phyloP scores from a whole-genome alignment of 2,797 vertebrate genomes.

The Enoplosus armatus region DNA sequence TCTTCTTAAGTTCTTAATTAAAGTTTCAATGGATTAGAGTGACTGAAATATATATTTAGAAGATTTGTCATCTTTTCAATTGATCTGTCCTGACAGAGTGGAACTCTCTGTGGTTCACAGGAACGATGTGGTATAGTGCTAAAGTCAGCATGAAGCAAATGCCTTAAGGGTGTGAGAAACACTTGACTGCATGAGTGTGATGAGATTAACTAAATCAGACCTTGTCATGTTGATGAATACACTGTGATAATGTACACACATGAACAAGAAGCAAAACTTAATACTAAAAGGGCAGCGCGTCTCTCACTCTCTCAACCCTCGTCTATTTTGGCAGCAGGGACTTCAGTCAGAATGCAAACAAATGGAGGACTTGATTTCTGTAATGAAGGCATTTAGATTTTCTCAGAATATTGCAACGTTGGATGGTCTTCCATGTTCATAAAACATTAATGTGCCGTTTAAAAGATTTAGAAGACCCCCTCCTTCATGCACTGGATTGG shows the following conservation, averaged over 20 bases:
- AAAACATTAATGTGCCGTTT: conserved; percentile 52
- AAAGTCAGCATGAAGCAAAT: conserved; percentile 66
- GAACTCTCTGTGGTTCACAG: conserved; percentile 53
- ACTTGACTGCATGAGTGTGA: conserved; percentile 46
- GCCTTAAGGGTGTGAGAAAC: conserved; percentile 61
- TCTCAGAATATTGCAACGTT: conserved; percentile 19
- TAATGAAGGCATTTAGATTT: conserved; percentile 17
- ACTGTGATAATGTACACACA: conserved; percentile 45
- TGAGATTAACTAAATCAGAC: conserved; percentile 58
- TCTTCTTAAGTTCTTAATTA: conserved; percentile 57
- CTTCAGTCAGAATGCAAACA: conserved; percentile 20
- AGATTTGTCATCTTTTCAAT: conserved; percentile 43
- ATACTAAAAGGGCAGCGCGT: neutral
- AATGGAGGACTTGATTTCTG: neutral
- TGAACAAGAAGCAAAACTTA: neutral
- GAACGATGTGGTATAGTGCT: conserved; percentile 49
- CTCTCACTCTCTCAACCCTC: neutral
- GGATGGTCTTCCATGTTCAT: conserved; percentile 25
- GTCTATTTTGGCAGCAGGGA: neutral
- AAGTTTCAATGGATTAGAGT: conserved; percentile 53
- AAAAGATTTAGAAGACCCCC: conserved; percentile 47
- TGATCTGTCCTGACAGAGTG: conserved; percentile 64
- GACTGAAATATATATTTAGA: conserved; percentile 63
- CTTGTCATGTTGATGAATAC: conserved; percentile 47
- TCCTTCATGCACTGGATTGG: conserved; percentile 8